Conservation (phyloP, 2,888 invertebrate species). For the Spicauda simplicius region DNA sequence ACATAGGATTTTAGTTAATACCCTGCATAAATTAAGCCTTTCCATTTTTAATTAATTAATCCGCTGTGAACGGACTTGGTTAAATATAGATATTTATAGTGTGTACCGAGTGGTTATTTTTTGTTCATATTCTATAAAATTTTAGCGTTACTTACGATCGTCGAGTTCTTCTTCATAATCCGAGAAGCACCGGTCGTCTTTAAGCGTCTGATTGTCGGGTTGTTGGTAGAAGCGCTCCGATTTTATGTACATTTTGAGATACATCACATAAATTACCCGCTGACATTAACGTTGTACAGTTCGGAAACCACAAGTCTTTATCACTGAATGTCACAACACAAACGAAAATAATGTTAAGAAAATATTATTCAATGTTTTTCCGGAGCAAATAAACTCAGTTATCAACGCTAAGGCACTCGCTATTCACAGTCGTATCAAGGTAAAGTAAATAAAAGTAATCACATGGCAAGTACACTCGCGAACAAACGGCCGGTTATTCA, state of each 20-base stretch:
- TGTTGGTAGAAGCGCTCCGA: conserved; percentile 77
- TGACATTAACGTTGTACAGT: conserved; percentile 24
- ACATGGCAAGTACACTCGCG: conserved; percentile 23
- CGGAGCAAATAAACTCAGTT: background rate
- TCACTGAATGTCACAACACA: background rate
- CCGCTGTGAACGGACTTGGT: no score
- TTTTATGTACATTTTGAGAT: conserved; percentile 79
- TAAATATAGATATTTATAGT: no score
- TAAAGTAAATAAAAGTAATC: conserved; percentile 11
- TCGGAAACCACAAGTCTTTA: conserved; percentile 9
- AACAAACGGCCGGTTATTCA: conserved; percentile 9
- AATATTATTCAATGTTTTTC: background rate
- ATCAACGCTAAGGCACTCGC: background rate
- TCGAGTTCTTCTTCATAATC: conserved; percentile 76
- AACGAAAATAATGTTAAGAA: background rate
- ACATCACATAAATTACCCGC: conserved; percentile 60
- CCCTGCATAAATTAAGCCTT: no score
- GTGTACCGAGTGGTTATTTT: no score
- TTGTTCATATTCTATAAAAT: background rate
- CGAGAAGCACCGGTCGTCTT: conserved; percentile 67
- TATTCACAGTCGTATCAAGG: background rate
- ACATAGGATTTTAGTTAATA: no score
- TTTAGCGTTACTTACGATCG: conserved; percentile 65
- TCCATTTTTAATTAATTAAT: no score
- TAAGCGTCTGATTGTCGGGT: conserved; percentile 66